Evolutionary conservation across 2,888 invertebrate genomes (phyloP), one percentile per base, ranked within the genome.

Genomic region (Acanthacorydalis orientalis): DNA sequence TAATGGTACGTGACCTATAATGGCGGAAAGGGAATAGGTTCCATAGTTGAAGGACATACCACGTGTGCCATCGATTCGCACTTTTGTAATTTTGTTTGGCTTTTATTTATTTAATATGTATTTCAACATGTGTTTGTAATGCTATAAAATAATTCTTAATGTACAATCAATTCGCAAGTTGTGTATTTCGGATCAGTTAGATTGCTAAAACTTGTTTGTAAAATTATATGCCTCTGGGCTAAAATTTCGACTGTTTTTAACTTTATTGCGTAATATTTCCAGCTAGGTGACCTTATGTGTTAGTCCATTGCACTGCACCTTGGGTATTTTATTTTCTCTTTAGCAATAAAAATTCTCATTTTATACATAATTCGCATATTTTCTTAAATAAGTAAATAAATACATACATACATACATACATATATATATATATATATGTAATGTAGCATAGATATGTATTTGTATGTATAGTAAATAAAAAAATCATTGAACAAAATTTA

Each of bases 1-100:
- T 39, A 32, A 11, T 39, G 16, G 39, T 34, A 46, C 46, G 35
- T 46, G 46, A 46, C 46, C 46, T 46, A 35, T 46, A 38, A 46
- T 46, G 46, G 46, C 46, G 46, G 46, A 46, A 46, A 46, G 46
- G 46, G 46, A 39, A 46, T 43, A 12, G 31, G 23, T 31, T 16
- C 43, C 16, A 31, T 43, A 23, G 34, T 31, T 31, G 46, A 46
- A 46, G 46, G 46, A 46, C 46, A 39, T 46, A 46, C 44, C 46
- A 46, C 46, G 46, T 46, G 46, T 46, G 35, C 39, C 23, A 23
- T 23, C 23, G 23, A 23, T 23, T 23, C 23, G 23, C 23, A 23
- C 23, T 37, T 37, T 37, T 12, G 7, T 14, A 14, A 9, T 37
- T 37, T 37, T 37, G 37, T 37, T 14, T 14, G n/a, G n/a, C 7